Evolutionary conservation across 2,888 invertebrate genomes (phyloP), one percentile per base, ranked within the genome.

Genomic region (Thumatha senex): DNA sequence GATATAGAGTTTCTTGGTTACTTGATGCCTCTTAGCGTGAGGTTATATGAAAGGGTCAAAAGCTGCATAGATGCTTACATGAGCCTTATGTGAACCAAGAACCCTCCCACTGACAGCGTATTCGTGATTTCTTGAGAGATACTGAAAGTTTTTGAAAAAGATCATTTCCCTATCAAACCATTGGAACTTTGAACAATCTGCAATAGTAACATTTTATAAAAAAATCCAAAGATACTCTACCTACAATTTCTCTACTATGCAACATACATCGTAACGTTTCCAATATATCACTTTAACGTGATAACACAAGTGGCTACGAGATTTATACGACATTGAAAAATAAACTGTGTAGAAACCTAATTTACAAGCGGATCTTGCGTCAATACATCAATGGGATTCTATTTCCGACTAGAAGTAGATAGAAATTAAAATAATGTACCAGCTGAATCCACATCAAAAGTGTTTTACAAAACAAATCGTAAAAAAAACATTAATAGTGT

Each of bases 401-500:
- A 67, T 67, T 70, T 54, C 33, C 43, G 54, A 39, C 33, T 15
- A 44, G 29, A 46, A 63, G 36, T 31, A 63, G 41, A 40, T 58
- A 58, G 43, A 43, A 41, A 52, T 14, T 36, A 46, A 49, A 51
- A 63, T 63, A 64, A 42, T 38, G 31, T 29, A 59, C 63, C 80
- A 82, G 74, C 77, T 75, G 79, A 76, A 61, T 59, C 58, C 71
- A 73, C 80, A 78, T 82, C 84, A 83, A 81, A 80, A 76, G 72
- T 72, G 58, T 76, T 72, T 76, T 74, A 72, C 74, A 76, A 71
- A 76, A 72, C 72, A 61, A 67, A 67, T 82, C 85, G 82, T 86
- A 86, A 86, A 85, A 85, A 78, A 74, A 70, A 72, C 83, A 82
- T 84, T 80, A n/a, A n/a, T n/a, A 82, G 71, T 61, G 63, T 61